Percentiles rank a stretch among this genome's conserved stretches.
Evolutionary conservation across 2,888 invertebrate species (phyloP).

Genomic region (Anaspis maculata): DNA sequence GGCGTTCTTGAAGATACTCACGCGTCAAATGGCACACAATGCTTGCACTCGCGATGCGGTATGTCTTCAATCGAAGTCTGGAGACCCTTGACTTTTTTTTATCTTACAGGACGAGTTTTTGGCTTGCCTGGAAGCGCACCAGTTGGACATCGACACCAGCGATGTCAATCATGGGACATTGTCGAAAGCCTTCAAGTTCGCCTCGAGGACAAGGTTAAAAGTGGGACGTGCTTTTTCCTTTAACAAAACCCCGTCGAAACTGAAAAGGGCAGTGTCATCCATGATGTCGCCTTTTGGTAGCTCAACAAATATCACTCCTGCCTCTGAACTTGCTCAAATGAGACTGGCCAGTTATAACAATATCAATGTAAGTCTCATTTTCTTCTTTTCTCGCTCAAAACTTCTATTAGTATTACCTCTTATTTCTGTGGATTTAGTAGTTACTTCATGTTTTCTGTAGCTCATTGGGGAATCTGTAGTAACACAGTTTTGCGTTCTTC

Average conservation of each 20-base stretch:
- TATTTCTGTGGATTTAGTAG: neutral
- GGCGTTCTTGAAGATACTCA: slow-evolving; percentile 72
- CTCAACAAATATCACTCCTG: slow-evolving; percentile 69
- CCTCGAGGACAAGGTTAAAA: slow-evolving; percentile 74
- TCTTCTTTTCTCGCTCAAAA: neutral
- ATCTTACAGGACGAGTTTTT: slow-evolving; percentile 68
- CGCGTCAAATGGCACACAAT: slow-evolving; percentile 86
- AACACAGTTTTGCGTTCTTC: no score
- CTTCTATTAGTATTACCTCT: neutral
- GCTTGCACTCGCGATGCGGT: slow-evolving; percentile 90
- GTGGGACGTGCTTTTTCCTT: slow-evolving; percentile 92
- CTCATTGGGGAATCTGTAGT: no score
- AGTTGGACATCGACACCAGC: slow-evolving; percentile 81
- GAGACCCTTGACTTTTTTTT: slow-evolving; percentile 1
- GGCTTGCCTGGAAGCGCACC: slow-evolving; percentile 67
- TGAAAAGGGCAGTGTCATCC: slow-evolving; percentile 89
- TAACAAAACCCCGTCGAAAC: slow-evolving; percentile 88
- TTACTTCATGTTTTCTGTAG: no score
- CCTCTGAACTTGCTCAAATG: slow-evolving; percentile 79
- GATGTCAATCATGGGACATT: slow-evolving; percentile 82
- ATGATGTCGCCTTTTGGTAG: slow-evolving; percentile 90
- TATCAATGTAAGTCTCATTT: slow-evolving; percentile 60
- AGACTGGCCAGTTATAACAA: slow-evolving; percentile 78
- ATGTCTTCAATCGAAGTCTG: slow-evolving; percentile 38
- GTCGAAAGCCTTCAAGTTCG: slow-evolving; percentile 86